Evolutionary conservation across 2,797 vertebrate genomes (phyloP), one percentile per base, ranked within the genome.

Genomic region (Cheirogaleus major): DNA sequence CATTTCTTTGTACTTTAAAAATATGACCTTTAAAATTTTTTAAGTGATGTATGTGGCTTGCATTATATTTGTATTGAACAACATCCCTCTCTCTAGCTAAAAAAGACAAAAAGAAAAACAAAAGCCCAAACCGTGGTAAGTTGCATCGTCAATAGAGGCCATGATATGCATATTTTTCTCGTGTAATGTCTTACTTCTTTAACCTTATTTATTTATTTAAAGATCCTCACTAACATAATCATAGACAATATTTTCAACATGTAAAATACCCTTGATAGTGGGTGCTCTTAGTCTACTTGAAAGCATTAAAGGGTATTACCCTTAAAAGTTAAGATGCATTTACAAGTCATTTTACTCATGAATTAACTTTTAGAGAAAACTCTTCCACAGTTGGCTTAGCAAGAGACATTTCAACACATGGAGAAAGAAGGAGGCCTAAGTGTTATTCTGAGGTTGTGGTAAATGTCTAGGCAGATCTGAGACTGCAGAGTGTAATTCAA

Each of bases 291-390:
- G n/a, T 93, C 22, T 43, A 45, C 22, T 67, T 48, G 48, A 91
- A 57, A 70, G 45, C 57, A 72, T 52, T 43, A 43, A 75, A 35
- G 5, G 20, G 7, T 85, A 63, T 87, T 82, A 70, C 20, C 20
- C 23, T 27, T 80, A 59, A 91, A 94, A 69, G 43, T 23, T 91
- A 70, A 95, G 65, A 96, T 61, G 4, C 7, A 76, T 69, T 82
- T 89, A 69, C 13, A 78, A 81, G 22, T 67, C 65, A 23, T 78
- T 92, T 88, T 95, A 38, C 17, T 85, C 89, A 89, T 35, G 45
- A 88, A 89, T 73, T 41, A 92, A 50, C 50, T 95, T 90, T 92
- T 43, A 45, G 17, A 41, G 18, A 45, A 82, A 94, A 48, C 67
- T 65, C 35, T 90, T 75, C 12, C 52, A 72, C n/a, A 80, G n/a